Percentiles rank a stretch among this genome's conserved stretches.
phyloP scores from a whole-genome alignment of 2,888 invertebrate species.

The Augochlorella aurata region DNA sequence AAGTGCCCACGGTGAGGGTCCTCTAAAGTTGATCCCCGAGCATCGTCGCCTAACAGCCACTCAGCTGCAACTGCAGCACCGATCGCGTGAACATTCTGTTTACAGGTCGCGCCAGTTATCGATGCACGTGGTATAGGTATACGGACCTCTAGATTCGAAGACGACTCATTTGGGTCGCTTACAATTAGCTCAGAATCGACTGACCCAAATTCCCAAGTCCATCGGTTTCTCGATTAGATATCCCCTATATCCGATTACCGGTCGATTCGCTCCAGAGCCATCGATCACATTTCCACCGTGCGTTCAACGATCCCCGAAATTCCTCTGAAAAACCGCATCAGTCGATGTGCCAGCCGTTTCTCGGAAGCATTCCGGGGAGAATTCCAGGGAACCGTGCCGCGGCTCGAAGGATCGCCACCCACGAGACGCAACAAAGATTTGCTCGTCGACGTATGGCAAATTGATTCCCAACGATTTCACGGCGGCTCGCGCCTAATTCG shows the following conservation, averaged over 20 bases:
- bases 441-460: neutral
- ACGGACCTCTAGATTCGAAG: too few relatives aligned
- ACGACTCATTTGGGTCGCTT: neutral
- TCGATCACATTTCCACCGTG: neutral
- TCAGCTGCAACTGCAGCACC: too few relatives aligned
- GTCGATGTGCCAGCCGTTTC: neutral
- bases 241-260: neutral
- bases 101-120: too few relatives aligned
- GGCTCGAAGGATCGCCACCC: neutral
- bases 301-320: neutral
- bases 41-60: too few relatives aligned
- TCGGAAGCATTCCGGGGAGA: neutral
- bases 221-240: neutral
- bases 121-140: too few relatives aligned
- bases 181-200: neutral
- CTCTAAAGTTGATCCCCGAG: too few relatives aligned
- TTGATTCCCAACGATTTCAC: slow-evolving; percentile 13
- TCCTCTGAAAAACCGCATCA: neutral
- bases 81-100: too few relatives aligned
- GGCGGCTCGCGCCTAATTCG: neutral
- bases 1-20: too few relatives aligned
- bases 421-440: neutral
- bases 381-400: neutral
- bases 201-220: neutral
- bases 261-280: neutral